A percentile compares a stretch with the other conserved stretches of the same genome.
These are phyloP conservation scores for Norana najaformis DNA, from an alignment of 2,888 invertebrate genomes.

Conservation along the genomic window DNA sequence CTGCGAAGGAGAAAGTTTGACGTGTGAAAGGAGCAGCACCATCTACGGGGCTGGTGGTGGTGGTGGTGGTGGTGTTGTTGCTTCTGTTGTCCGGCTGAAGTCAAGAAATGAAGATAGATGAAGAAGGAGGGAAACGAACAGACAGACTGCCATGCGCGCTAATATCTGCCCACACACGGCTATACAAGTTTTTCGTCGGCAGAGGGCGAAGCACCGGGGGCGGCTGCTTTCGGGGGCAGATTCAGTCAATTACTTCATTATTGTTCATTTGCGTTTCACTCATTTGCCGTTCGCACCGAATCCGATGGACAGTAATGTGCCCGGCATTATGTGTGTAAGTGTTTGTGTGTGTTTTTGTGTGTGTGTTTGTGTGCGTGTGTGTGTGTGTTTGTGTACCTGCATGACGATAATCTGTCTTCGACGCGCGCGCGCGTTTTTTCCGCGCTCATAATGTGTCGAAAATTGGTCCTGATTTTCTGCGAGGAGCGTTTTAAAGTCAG, in stretches of 20 bases:
- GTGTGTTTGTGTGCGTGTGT: too few relatives aligned
- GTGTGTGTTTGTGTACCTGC: neutral
- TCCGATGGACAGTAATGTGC: neutral
- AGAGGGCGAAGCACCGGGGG: neutral
- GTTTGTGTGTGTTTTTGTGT: neutral
- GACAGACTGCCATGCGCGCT: neutral
- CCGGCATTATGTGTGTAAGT: neutral
- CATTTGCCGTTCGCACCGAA: neutral
- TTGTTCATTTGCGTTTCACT: slow-evolving; percentile 17
- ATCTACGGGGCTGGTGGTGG: neutral
- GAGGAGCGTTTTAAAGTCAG: neutral
- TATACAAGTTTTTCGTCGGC: neutral
- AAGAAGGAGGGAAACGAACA: neutral
- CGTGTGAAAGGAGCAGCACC: neutral
- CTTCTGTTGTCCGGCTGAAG: neutral
- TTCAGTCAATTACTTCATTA: slow-evolving; percentile 9
- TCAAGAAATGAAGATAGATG: neutral
- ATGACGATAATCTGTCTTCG: neutral
- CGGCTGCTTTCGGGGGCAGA: neutral
- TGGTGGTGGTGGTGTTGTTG: neutral
- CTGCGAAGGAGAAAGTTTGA: neutral
- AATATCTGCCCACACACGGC: neutral
- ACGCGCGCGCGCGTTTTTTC: neutral
- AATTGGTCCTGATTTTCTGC: slow-evolving; percentile 14
- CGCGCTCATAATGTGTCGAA: slow-evolving; percentile 21